Conservation (phyloP, 2,113 vertebrate species). For the Pterocles gutturalis region DNA sequence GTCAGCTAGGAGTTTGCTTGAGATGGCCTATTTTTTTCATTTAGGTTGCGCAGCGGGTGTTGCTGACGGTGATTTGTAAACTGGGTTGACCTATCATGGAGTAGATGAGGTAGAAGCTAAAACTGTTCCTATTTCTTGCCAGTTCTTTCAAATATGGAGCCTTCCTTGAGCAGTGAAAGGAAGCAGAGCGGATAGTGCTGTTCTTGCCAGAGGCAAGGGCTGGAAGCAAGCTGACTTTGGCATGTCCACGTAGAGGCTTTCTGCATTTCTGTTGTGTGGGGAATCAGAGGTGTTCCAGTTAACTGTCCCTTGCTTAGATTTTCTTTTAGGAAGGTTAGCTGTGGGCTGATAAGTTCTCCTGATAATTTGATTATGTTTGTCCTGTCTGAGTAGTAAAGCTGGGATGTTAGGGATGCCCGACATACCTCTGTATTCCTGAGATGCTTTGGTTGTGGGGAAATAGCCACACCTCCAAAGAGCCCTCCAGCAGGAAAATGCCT, state of each 20-base stretch:
- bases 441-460: neutral
- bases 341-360: neutral
- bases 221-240: neutral
- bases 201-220: neutral
- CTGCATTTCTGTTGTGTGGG: neutral
- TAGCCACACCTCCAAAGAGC: neutral
- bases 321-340: neutral
- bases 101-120: neutral
- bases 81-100: neutral
- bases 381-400: neutral
- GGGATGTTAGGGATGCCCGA: neutral
- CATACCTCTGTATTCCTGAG: neutral
- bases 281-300: neutral
- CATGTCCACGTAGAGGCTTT: neutral
- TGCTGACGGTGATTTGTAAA: neutral
- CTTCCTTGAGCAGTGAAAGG: neutral
- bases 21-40: neutral
- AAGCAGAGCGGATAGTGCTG: neutral
- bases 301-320: neutral
- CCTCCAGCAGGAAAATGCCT: neutral
- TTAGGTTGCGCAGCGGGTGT: accelerated
- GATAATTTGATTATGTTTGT: neutral
- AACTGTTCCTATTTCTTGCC: neutral
- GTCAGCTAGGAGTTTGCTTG: neutral
- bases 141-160: neutral